Evolutionary conservation across 2,113 vertebrate genomes (phyloP).

Genomic region (Pedetes capensis): DNA sequence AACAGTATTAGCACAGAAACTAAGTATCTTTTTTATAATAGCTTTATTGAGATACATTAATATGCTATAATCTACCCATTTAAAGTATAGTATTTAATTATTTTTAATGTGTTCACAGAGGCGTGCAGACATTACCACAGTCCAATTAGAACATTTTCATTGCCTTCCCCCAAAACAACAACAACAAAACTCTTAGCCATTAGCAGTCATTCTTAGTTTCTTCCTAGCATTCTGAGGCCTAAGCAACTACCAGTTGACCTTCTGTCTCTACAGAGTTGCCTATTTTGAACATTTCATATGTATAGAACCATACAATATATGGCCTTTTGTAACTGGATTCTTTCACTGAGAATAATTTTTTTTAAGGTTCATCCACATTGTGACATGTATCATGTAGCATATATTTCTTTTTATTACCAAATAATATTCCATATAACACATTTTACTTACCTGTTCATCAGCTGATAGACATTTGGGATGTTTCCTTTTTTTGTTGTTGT

Average conservation of each 20-base stretch:
- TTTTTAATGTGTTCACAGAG: background rate
- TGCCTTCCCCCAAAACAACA: no score
- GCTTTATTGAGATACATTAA: no score
- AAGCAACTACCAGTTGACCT: background rate
- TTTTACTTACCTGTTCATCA: no score
- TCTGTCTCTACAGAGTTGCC: background rate
- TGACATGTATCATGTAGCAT: background rate
- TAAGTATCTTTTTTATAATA: no score
- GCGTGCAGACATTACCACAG: background rate
- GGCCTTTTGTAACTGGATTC: background rate
- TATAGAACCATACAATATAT: background rate
- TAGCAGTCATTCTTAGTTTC: background rate
- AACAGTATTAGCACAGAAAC: no score
- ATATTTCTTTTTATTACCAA: no score
- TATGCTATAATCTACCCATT: background rate
- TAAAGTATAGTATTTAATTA: background rate
- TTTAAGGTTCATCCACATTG: background rate
- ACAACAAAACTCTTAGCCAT: background rate
- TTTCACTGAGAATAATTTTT: background rate
- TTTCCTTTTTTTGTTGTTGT: slow-evolving; percentile 10
- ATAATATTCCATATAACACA: no score
- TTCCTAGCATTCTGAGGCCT: background rate
- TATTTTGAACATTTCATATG: background rate
- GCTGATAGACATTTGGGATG: no score
- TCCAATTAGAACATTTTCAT: background rate